phyloP scores from a whole-genome alignment of 2,113 vertebrate species.

The Danionella cerebrum region DNA sequence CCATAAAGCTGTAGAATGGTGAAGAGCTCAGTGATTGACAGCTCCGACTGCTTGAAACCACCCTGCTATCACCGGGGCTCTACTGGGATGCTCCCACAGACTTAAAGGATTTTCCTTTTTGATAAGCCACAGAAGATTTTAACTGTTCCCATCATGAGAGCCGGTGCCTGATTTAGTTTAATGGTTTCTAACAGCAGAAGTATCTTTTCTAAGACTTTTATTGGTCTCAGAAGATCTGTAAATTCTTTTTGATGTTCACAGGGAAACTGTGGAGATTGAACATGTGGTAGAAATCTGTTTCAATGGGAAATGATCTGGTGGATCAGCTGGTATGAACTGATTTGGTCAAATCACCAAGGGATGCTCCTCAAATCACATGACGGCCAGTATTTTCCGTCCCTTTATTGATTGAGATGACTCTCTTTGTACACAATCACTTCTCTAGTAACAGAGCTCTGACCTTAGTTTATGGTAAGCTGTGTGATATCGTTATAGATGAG shows the following conservation, averaged over 20 bases:
- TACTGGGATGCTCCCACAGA: slow-evolving; percentile 50
- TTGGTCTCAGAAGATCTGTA: neutral
- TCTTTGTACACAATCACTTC: no score
- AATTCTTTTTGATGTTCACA: neutral
- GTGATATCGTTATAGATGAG: no score
- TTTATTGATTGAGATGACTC: neutral
- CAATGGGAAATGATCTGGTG: neutral
- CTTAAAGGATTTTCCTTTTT: slow-evolving; percentile 6
- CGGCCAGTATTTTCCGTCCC: neutral
- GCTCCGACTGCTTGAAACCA: slow-evolving; percentile 34
- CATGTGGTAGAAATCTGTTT: neutral
- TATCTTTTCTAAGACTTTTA: neutral
- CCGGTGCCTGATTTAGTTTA: neutral
- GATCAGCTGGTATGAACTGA: neutral
- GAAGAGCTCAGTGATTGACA: slow-evolving; percentile 47
- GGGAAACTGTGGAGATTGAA: neutral
- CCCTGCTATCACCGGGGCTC: slow-evolving; percentile 40
- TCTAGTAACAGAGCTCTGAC: no score
- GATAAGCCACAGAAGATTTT: neutral
- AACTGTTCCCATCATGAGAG: neutral
- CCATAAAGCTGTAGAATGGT: slow-evolving; percentile 55
- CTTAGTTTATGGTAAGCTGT: no score
- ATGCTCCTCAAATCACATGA: neutral
- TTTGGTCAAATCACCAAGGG: neutral
- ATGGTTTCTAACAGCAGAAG: neutral